Evolutionary conservation across 2,113 vertebrate species (phyloP), one percentile per base, ranked within the genome.

Genomic region (Myotis yumanensis): DNA sequence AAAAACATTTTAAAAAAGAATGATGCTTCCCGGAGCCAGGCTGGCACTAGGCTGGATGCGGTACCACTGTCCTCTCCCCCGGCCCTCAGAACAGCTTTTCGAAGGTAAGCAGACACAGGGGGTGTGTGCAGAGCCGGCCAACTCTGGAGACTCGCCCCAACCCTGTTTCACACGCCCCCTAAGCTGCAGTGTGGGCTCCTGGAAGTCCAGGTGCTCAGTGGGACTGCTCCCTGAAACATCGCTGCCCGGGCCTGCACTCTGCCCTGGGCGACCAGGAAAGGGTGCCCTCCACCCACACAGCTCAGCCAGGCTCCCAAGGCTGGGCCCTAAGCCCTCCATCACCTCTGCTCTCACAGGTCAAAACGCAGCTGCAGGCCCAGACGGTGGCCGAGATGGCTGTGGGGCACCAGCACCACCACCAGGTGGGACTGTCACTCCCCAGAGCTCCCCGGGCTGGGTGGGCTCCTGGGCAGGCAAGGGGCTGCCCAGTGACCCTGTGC

Each of bases 351-450:
- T 77, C 28, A 17, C 86, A 99, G 99, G 98, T 99, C 77, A 99
- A 99, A 97, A 99, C 99, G 0, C 99, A 99, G 81, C 98, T 99
- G 48, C 99, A 99, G 97, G 99, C 99, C 46, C 99, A 99, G 97
- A 98, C 99, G 0, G 92, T 98, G 95, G 93, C 98, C 0, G 66
- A 98, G 0, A 95, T 99, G 57, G 99, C 99, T 0, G 99, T 99
- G 43, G 99, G 99, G 25, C 99, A 99, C 97, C 99, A 99, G 97
- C 99, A 99, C 95, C 99, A 99, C 93, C 99, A 99, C 76, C 97
- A 99, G 99, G 99, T 99, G 98, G 98, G 0, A 3, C 71, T 0
- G 5, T 2, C 51, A 3, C 30, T 43, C 32, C 86, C 17, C 59
- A 30, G 73, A 46, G 64, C 43, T 18, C n/a, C 46, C 30, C 0